Evolutionary conservation across 2,797 vertebrate species (phyloP).

Genomic region (Urosaurus nigricauda): DNA sequence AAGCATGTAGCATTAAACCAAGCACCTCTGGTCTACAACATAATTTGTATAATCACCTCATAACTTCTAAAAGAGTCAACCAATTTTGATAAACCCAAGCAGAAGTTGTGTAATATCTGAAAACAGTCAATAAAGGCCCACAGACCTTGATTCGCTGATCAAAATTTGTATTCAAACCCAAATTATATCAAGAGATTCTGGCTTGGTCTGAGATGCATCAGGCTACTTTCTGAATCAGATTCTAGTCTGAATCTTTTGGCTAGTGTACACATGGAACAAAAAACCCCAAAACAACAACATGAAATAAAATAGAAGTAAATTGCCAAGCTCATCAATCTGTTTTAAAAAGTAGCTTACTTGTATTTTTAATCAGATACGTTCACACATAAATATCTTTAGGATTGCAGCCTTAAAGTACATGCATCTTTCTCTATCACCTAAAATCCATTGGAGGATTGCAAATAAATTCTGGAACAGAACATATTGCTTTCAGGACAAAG

Average conservation of each 20-base stretch:
- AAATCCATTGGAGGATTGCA: background rate
- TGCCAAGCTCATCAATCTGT: no score
- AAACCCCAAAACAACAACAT: no score
- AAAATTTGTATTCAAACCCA: no score
- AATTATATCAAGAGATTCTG: no score
- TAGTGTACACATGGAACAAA: no score
- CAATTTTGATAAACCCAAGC: background rate
- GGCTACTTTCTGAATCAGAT: no score
- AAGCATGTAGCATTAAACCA: no score
- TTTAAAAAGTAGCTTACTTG: no score
- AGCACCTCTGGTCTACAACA: background rate
- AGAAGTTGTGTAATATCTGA: background rate
- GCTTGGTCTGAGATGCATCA: no score
- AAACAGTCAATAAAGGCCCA: no score
- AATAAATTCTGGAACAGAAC: slow-evolving; percentile 20
- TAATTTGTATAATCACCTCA: background rate
- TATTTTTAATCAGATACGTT: background rate
- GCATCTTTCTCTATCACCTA: background rate
- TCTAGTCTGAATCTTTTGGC: no score
- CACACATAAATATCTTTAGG: background rate
- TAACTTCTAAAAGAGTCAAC: background rate
- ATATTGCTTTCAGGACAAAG: background rate
- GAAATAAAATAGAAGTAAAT: background rate
- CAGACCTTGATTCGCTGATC: no score
- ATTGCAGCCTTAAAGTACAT: background rate